These are phyloP conservation scores for Aurelia sp. DNA, from an alignment of 30 jellyfish, hydroid and myxozoan species.

Conservation along the genomic window DNA sequence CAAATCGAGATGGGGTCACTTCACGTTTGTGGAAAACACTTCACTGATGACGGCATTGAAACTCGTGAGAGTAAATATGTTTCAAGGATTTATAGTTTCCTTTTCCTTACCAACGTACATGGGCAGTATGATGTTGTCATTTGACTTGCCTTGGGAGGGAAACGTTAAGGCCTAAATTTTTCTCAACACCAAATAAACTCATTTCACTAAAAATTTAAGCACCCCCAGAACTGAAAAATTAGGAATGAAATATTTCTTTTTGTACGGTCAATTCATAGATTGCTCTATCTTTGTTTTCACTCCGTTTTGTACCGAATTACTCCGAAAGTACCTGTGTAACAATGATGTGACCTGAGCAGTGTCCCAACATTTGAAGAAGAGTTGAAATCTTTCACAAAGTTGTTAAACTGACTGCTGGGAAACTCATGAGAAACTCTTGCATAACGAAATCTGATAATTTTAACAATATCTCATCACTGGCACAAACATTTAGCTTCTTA, in stretches of 20 bases:
- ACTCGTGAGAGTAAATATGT: background rate
- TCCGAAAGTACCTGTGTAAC: conserved; percentile 4
- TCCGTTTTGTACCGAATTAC: background rate
- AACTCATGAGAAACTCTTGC: background rate
- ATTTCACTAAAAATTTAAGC: background rate
- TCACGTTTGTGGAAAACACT: conserved; percentile 22
- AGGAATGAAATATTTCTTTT: background rate
- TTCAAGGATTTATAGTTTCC: conserved; percentile 5
- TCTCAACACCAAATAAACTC: background rate
- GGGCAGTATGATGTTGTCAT: background rate
- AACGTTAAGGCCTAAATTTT: background rate
- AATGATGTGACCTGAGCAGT: background rate
- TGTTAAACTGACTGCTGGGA: background rate
- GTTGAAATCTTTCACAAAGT: background rate
- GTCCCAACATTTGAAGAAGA: background rate
- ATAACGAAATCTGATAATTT: background rate
- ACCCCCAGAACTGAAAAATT: background rate
- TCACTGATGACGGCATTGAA: conserved; percentile 29
- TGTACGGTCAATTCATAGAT: background rate
- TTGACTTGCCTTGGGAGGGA: background rate
- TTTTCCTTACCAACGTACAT: background rate
- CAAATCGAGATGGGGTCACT: conserved; percentile 17
- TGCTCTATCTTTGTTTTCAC: background rate
- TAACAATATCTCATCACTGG: background rate
- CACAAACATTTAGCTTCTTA: background rate